Base-by-base conservation (phyloP, 2,113 vertebrate genomes). In the Pavo muticus region DNA sequence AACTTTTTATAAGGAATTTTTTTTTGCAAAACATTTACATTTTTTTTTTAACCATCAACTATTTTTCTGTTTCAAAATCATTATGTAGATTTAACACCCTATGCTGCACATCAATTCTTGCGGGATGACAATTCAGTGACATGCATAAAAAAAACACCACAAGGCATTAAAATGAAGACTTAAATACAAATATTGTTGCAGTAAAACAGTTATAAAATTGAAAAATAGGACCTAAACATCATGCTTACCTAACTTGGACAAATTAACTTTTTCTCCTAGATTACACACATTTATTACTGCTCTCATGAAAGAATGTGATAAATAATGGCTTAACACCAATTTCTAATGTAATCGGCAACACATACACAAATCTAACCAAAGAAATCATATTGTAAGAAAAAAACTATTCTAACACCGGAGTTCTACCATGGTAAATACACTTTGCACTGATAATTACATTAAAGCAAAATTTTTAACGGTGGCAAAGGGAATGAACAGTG, bases 201-300 rank as follows among this genome's bases (percentile, higher is more conserved):
- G 98, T 98, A 98, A 98, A 98, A 98, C 98, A 98, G 97, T 98
- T 98, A 98, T 98, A 98, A 98, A 98, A 98, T 98, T 98, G 97
- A 98, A 98, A 98, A 98, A 98, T 98, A 98, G 97, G 98, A 98
- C 97, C 98, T 98, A 98, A 98, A 98, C 97, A 98, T 97, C 98
- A 98, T 98, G 98, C 98, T 98, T 98, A 98, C 97, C 98, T 98
- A 98, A 97, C 96, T 98, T 96, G 94, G 97, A 98, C 97, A 98
- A 98, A 98, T 98, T 97, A 98, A 98, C 96, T 97, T 97, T 98
- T 98, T 98, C 97, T 98, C 97, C 97, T 98, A 98, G 97, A 97
- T 98, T 98, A 98, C 97, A 97, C 98, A 98, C 97, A 97, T 98
- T 97, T 98, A 97, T 98, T 98, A 98, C 97, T 98, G 98, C 97